These are phyloP conservation scores for Stichopus horrens DNA, from an alignment of 53 echinoderm and acorn worm genomes.

Conservation along the genomic window DNA sequence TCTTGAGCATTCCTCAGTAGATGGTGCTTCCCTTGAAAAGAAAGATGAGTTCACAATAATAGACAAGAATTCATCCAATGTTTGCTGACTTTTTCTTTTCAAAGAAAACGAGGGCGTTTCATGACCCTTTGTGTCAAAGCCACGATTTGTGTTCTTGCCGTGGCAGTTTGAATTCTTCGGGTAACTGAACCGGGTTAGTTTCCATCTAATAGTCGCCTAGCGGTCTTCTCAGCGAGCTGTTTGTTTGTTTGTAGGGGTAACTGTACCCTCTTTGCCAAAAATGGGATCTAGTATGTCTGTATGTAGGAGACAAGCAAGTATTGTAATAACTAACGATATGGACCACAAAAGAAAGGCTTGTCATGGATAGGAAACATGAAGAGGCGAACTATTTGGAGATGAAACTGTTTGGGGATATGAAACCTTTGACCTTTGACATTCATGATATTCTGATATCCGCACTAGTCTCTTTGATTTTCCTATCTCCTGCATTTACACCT, in stretches of 20 bases:
- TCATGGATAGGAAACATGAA: not conserved
- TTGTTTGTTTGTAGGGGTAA: constrained; percentile 41
- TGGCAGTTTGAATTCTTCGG: constrained; percentile 31
- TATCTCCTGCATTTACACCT: too few species aligned
- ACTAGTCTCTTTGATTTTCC: too few species aligned
- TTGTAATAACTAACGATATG: not conserved
- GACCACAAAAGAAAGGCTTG: constrained; percentile 1
- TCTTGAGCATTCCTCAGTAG: too few species aligned
- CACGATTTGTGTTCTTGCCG: not conserved
- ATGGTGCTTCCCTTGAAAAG: too few species aligned
- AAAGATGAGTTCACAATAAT: too few species aligned
- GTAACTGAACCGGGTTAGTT: constrained; percentile 39
- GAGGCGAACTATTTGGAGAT: not conserved
- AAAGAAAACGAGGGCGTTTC: constrained; percentile 1
- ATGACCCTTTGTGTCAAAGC: not conserved
- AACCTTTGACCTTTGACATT: constrained; percentile 13
- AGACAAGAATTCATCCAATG: too few species aligned
- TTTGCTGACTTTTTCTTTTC: not conserved
- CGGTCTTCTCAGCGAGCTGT: constrained; percentile 17
- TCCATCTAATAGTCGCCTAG: constrained; percentile 30
- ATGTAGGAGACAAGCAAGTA: not conserved
- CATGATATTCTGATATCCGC: not conserved
- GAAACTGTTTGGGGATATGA: constrained; percentile 13
- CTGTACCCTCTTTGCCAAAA: not conserved
- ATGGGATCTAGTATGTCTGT: constrained; percentile 17